Evolutionary conservation across 2,888 invertebrate genomes (phyloP).

Genomic region (Drosophila mettleri): DNA sequence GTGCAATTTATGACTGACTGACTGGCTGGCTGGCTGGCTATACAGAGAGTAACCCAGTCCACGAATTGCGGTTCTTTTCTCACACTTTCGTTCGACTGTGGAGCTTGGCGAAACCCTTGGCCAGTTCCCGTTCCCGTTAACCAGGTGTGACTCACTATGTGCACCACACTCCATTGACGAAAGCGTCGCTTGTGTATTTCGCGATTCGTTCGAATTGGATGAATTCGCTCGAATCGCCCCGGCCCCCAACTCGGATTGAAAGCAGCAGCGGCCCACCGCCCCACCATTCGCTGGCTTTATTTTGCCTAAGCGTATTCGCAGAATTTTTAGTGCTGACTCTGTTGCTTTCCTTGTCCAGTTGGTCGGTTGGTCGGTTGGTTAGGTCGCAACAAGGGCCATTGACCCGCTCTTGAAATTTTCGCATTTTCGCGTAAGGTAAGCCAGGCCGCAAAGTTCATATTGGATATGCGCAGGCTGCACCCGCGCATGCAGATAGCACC

Average conservation of each 20-base stretch:
- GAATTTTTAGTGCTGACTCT: conserved; percentile 42
- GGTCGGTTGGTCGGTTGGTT: no score
- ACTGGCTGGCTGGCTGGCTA: background rate
- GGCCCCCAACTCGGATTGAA: conserved; percentile 14
- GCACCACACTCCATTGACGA: conserved; percentile 52
- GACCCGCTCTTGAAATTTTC: conserved; percentile 22
- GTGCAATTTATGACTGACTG: conserved; percentile 35
- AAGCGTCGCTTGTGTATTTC: conserved; percentile 37
- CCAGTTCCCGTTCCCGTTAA: conserved; percentile 29
- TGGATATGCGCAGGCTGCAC: background rate
- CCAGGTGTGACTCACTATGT: conserved; percentile 46
- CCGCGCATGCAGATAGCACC: background rate
- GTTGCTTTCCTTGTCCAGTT: conserved; percentile 10
- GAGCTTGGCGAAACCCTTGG: conserved; percentile 12
- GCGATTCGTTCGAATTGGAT: conserved; percentile 40
- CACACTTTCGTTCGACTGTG: conserved; percentile 27
- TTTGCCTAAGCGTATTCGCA: conserved; percentile 29
- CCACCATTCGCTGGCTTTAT: conserved; percentile 1
- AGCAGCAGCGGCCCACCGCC: background rate
- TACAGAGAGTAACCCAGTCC: conserved; percentile 7
- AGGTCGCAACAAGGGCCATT: conserved; percentile 18
- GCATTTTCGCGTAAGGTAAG: conserved; percentile 6
- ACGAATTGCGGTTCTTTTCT: conserved; percentile 37
- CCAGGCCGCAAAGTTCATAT: conserved; percentile 13
- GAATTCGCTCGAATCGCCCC: conserved; percentile 39